A percentile compares a stretch with the other conserved stretches of the same genome.
phyloP scores from a whole-genome alignment of 2,113 vertebrate genomes.

The Gymnorhina tibicen region DNA sequence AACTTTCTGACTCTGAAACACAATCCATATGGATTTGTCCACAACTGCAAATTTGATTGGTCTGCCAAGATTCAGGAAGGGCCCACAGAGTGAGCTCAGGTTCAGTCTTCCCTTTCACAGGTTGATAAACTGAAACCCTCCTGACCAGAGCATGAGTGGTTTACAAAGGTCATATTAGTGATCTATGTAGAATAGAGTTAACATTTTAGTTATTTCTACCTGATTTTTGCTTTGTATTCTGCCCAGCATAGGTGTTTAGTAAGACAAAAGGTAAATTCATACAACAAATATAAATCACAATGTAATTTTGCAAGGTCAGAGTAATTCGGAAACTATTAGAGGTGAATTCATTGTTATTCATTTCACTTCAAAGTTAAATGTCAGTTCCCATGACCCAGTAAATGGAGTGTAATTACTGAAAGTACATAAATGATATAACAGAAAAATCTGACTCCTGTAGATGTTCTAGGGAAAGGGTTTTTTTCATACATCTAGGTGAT shows the following conservation, averaged over 20 bases:
- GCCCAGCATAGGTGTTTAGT: neutral
- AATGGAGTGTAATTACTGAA: slow-evolving; percentile 73
- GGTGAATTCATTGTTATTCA: slow-evolving; percentile 72
- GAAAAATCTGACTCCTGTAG: slow-evolving; percentile 53
- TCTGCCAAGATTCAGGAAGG: neutral
- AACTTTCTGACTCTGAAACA: neutral
- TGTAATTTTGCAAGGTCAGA: slow-evolving; percentile 58
- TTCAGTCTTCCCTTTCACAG: neutral
- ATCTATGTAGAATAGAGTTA: neutral
- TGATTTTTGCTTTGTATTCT: neutral
- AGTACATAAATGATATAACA: slow-evolving; percentile 65
- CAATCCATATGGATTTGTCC: neutral
- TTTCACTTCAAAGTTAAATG: slow-evolving; percentile 70
- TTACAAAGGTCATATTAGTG: neutral
- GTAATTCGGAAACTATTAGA: slow-evolving; percentile 41
- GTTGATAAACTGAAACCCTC: neutral
- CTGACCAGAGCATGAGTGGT: neutral
- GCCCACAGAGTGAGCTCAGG: neutral
- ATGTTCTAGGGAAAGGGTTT: slow-evolving; percentile 23
- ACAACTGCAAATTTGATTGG: neutral
- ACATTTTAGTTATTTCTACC: neutral
- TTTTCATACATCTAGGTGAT: slow-evolving; percentile 49
- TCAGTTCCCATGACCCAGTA: slow-evolving; percentile 71
- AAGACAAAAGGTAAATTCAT: neutral
- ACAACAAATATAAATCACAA: neutral